Evolutionary conservation across 2,888 invertebrate species (phyloP).

Genomic region (Megamerina dolium): DNA sequence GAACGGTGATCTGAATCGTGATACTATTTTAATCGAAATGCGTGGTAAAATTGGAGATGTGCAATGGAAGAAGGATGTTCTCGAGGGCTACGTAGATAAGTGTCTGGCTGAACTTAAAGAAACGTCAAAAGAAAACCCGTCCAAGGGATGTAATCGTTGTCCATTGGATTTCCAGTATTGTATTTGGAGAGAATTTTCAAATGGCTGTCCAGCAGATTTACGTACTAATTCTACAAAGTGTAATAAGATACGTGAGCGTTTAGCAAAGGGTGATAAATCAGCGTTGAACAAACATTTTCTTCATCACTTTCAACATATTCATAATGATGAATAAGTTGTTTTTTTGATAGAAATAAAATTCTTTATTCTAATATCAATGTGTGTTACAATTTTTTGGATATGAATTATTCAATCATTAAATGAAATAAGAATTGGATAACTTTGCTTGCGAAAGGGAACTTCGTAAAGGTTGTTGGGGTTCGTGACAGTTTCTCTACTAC

Average conservation of each 20-base stretch:
- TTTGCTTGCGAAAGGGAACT: too few species aligned
- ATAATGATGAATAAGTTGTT: conserved; percentile 4
- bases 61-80: conserved; percentile 21
- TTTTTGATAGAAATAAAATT: too few species aligned
- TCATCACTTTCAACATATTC: conserved; percentile 18
- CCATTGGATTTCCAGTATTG: conserved; percentile 27
- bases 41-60: conserved; percentile 20
- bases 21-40: conserved; percentile 16
- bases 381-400: too few species aligned
- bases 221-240: conserved; percentile 26
- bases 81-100: conserved; percentile 26
- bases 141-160: conserved; percentile 21
- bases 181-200: conserved; percentile 25
- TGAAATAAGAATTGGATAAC: too few species aligned
- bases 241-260: conserved; percentile 26
- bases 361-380: too few species aligned
- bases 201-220: conserved; percentile 28
- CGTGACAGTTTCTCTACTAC: too few species aligned
- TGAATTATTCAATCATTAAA: too few species aligned
- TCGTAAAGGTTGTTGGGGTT: too few species aligned
- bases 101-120: conserved; percentile 23
- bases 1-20: conserved; percentile 25
- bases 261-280: conserved; percentile 20
- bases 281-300: conserved; percentile 23
- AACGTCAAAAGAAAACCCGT: neutral